Conservation (phyloP, 2,113 vertebrate genomes). For the Orcinus orca region DNA sequence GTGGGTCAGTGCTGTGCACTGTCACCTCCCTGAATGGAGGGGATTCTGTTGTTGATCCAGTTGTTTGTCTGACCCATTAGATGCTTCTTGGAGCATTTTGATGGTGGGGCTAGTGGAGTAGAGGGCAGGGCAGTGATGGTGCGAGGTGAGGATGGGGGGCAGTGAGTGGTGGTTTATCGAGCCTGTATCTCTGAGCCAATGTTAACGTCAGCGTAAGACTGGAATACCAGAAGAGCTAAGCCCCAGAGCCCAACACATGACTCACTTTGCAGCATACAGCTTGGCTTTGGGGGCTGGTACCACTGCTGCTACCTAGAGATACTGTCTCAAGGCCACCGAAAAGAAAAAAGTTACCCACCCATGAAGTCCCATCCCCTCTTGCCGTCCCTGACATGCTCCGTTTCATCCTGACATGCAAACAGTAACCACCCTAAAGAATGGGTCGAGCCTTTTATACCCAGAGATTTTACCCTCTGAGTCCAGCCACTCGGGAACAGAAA, state of each 20-base stretch:
- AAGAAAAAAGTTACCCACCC: background rate
- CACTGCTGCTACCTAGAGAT: background rate
- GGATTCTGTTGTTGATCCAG: background rate
- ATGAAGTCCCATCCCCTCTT: background rate
- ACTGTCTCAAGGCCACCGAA: background rate
- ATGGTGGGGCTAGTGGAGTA: background rate
- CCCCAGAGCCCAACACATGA: background rate
- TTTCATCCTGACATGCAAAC: background rate
- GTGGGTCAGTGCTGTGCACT: background rate
- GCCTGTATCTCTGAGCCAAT: background rate
- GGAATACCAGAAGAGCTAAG: background rate
- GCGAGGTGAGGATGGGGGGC: background rate
- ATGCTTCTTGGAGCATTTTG: background rate
- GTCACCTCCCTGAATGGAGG: background rate
- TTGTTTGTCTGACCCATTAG: background rate
- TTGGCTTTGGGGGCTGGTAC: background rate
- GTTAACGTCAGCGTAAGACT: background rate
- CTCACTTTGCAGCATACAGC: rapidly evolving
- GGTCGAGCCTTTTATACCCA: background rate
- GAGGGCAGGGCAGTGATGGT: rapidly evolving
- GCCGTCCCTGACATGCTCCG: background rate
- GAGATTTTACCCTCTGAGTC: background rate
- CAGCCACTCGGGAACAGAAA: background rate
- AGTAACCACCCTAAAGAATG: background rate
- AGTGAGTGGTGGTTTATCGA: background rate